phyloP scores from a whole-genome alignment of 2,888 invertebrate species.

The Agriopis marginaria region DNA sequence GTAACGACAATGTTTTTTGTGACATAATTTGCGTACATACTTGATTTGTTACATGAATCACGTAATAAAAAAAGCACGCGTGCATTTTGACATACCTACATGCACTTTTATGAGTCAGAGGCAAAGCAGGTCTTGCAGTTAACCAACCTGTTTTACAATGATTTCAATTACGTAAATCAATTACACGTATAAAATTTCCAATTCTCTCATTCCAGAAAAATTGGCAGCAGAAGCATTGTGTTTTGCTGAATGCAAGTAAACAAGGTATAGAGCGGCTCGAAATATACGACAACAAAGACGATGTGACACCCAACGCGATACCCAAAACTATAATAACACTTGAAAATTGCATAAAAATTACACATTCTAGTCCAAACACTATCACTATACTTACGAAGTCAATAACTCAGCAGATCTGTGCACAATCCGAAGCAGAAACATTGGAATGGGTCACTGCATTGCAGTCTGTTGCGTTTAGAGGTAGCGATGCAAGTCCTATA shows the following conservation, averaged over 20 bases:
- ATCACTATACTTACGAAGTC: slow-evolving; percentile 92
- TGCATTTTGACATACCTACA: slow-evolving; percentile 43
- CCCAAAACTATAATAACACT: slow-evolving; percentile 93
- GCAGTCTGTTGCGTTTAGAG: slow-evolving; percentile 93
- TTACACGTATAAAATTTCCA: slow-evolving; percentile 17
- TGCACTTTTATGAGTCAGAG: slow-evolving; percentile 50
- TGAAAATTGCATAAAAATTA: slow-evolving; percentile 95
- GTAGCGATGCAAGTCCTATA: slow-evolving; percentile 85
- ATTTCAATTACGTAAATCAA: slow-evolving; percentile 2
- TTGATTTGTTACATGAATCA: slow-evolving; percentile 32
- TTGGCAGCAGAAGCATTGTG: slow-evolving; percentile 92
- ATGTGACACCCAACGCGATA: slow-evolving; percentile 86
- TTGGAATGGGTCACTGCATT: slow-evolving; percentile 92
- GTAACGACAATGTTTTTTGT: slow-evolving; percentile 24
- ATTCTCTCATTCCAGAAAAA: slow-evolving; percentile 88
- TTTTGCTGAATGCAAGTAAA: slow-evolving; percentile 93
- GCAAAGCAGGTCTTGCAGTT: slow-evolving; percentile 40
- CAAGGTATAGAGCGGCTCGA: slow-evolving; percentile 94
- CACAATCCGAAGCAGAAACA: slow-evolving; percentile 89
- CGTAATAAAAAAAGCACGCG: slow-evolving; percentile 25
- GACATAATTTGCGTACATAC: slow-evolving; percentile 8
- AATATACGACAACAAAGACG: slow-evolving; percentile 93
- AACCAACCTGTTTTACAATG: slow-evolving; percentile 40
- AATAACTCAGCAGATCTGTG: slow-evolving; percentile 87
- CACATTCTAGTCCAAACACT: slow-evolving; percentile 87